Conservation (phyloP, 2,888 invertebrate species). For the Chalcis sispes region DNA sequence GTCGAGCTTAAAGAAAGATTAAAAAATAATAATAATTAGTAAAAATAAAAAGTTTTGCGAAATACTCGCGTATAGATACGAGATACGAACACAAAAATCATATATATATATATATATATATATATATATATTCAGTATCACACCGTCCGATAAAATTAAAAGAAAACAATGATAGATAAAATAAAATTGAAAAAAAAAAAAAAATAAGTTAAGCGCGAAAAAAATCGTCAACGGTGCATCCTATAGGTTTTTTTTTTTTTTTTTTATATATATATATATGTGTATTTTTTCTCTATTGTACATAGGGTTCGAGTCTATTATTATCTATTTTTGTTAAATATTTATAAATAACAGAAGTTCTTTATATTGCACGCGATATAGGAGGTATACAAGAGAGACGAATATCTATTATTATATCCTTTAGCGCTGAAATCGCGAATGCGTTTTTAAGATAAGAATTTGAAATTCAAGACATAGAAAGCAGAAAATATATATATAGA, state of each 20-base stretch:
- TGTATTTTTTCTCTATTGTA: conserved; percentile 67
- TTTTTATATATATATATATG: too few species aligned
- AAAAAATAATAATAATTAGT: conserved; percentile 9
- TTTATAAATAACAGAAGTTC: conserved; percentile 67
- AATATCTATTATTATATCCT: conserved; percentile 55
- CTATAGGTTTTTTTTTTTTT: conserved; percentile 66
- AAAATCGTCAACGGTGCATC: conserved; percentile 62
- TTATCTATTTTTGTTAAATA: conserved; percentile 74
- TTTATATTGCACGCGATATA: conserved; percentile 64
- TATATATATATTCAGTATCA: conserved; percentile 8
- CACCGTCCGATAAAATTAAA: conserved; percentile 51
- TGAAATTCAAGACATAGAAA: too few species aligned
- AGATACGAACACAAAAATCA: conserved; percentile 47
- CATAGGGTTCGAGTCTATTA: conserved; percentile 65
- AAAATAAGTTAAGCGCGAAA: neutral
- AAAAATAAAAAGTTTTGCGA: conserved; percentile 15
- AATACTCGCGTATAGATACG: conserved; percentile 34
- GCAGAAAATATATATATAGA: conserved; percentile 21
- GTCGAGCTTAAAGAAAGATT: conserved; percentile 25
- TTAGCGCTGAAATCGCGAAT: conserved; percentile 23
- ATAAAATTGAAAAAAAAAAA: too few species aligned
- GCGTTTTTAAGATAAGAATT: too few species aligned
- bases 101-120: conserved; percentile 15
- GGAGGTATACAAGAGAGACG: conserved; percentile 20
- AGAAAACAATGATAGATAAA: neutral